A percentile compares a stretch with the other conserved stretches of the same genome.
phyloP scores from a whole-genome alignment of 2,888 invertebrate species.

The Erebia palarica region DNA sequence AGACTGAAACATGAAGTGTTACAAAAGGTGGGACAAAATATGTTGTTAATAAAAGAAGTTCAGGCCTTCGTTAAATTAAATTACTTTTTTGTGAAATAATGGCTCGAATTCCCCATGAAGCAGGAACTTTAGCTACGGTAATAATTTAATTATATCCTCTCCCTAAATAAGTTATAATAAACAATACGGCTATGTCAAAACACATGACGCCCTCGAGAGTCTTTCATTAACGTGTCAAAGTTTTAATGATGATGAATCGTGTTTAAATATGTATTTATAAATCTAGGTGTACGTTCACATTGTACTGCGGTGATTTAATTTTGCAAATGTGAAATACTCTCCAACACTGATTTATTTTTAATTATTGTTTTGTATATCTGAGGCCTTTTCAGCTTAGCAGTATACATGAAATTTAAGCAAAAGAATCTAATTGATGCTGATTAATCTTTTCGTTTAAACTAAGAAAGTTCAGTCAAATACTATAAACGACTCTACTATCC shows the following conservation, averaged over 20 bases:
- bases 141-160: constrained; percentile 33
- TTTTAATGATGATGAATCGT: constrained; percentile 70
- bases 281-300: constrained; percentile 44
- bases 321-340: constrained; percentile 4
- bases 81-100: constrained; percentile 10
- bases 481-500: no score
- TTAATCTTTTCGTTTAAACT: no score
- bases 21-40: not conserved
- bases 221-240: constrained; percentile 60
- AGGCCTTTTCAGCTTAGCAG: not conserved
- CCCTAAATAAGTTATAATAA: constrained; percentile 38
- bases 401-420: no score
- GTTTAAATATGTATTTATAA: constrained; percentile 55
- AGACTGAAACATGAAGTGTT: not conserved
- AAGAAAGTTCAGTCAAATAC: no score
- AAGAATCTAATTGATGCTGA: no score
- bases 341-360: not conserved
- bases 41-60: not conserved
- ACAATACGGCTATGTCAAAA: constrained; percentile 44
- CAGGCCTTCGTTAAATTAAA: constrained; percentile 9
- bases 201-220: constrained; percentile 51
- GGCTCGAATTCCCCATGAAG: constrained; percentile 1
- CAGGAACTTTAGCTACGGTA: constrained; percentile 11
- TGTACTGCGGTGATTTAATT: constrained; percentile 10
- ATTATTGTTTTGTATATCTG: not conserved